A percentile compares a stretch with the other conserved stretches of the same genome.
Conservation (phyloP, 2,888 invertebrate genomes). For the Patella pellucida region DNA sequence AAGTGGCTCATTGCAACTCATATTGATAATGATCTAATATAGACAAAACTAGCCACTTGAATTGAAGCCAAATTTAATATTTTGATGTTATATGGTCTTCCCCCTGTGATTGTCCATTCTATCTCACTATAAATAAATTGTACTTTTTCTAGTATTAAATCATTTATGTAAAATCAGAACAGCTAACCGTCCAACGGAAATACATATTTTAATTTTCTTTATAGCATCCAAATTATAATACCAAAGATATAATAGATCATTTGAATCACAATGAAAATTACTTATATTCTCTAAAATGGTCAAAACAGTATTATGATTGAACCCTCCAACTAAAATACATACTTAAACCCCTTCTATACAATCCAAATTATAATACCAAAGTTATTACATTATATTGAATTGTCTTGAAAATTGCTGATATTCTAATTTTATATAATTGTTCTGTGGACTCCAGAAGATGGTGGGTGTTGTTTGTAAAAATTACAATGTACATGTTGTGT, state of each 20-base stretch:
- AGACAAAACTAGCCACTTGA: too few species aligned
- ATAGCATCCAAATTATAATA: background rate
- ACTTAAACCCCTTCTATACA: background rate
- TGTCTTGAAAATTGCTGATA: too few species aligned
- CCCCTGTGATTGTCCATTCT: conserved; percentile 31
- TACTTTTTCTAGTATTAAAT: conserved; percentile 67
- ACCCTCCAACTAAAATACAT: background rate
- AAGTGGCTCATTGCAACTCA: too few species aligned
- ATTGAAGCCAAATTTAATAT: too few species aligned
- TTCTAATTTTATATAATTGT: too few species aligned
- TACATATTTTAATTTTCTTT: background rate
- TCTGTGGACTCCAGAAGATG: too few species aligned
- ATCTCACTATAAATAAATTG: conserved; percentile 68
- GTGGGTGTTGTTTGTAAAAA: too few species aligned
- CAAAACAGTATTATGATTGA: conserved; percentile 31
- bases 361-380: background rate
- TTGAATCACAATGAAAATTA: too few species aligned
- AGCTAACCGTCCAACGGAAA: background rate
- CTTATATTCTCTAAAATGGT: conserved; percentile 29
- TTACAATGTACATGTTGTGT: too few species aligned
- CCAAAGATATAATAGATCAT: background rate
- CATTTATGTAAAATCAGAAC: conserved; percentile 49
- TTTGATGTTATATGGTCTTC: too few species aligned
- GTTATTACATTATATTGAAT: background rate
- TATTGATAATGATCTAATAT: too few species aligned